Conservation (phyloP, 2,797 vertebrate genomes). For the Aeoliscus strigatus region DNA sequence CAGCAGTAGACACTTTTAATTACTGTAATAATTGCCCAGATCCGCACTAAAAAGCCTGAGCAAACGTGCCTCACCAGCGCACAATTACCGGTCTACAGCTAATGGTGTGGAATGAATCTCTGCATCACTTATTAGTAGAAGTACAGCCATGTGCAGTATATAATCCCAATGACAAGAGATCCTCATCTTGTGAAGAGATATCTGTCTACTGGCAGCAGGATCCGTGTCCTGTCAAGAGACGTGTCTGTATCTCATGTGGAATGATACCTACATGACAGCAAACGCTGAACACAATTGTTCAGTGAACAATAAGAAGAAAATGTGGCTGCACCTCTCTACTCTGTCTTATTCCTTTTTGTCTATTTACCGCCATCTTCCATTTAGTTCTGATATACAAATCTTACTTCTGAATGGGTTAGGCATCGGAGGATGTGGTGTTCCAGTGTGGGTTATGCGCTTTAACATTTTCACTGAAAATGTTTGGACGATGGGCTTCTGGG, state of each 20-base stretch:
- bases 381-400: conserved; percentile 18
- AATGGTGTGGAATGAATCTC: conserved; percentile 42
- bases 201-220: conserved; percentile 51
- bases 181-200: conserved; percentile 56
- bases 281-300: conserved; percentile 60
- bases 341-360: not conserved
- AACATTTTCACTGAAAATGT: conserved; percentile 36
- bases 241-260: conserved; percentile 59
- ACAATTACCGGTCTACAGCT: conserved; percentile 32
- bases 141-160: conserved; percentile 33
- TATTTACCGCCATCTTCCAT: too few relatives aligned
- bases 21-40: conserved; percentile 21
- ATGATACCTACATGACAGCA: conserved; percentile 62
- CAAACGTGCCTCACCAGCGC: conserved; percentile 6
- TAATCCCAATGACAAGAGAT: conserved; percentile 58
- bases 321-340: conserved; percentile 10
- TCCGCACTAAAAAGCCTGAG: conserved; percentile 24
- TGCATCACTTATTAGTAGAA: conserved; percentile 39
- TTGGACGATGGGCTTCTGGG: conserved; percentile 52
- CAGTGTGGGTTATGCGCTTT: conserved; percentile 36
- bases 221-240: conserved; percentile 50
- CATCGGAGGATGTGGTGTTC: conserved; percentile 26
- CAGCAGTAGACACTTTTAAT: conserved; percentile 44
- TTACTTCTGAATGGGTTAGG: conserved; percentile 20
- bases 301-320: conserved; percentile 57